Conservation (phyloP, 2,888 invertebrate species). For the Anagyrus pseudococci region DNA sequence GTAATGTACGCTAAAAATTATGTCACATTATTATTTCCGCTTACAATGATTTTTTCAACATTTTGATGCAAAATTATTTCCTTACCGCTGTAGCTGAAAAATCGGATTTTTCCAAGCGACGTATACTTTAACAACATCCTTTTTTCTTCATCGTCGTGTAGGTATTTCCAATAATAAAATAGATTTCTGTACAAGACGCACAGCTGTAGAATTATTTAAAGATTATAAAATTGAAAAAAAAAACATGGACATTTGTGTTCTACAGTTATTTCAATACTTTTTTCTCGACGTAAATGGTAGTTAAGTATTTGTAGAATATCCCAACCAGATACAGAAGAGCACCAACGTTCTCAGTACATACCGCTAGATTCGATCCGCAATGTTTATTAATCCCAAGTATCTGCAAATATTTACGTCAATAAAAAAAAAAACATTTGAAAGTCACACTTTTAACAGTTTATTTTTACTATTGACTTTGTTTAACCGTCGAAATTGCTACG, state of each 20-base stretch:
- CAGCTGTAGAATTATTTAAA: neutral
- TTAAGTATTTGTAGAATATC: neutral
- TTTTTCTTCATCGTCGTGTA: constrained; percentile 2
- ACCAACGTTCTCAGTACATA: constrained; percentile 19
- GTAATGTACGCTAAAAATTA: neutral
- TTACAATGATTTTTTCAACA: neutral
- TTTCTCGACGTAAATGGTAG: too few species aligned
- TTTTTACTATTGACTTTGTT: too few species aligned
- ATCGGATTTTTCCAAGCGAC: neutral
- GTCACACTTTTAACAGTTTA: neutral
- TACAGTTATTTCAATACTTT: too few species aligned
- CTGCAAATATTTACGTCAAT: too few species aligned
- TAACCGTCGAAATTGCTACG: too few species aligned
- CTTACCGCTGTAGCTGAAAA: neutral
- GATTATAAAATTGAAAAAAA: too few species aligned
- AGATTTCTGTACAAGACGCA: neutral
- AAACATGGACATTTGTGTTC: too few species aligned
- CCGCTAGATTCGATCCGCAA: constrained; percentile 12
- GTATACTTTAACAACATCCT: neutral
- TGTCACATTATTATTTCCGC: neutral
- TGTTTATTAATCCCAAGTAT: constrained; percentile 1
- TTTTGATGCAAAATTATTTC: too few species aligned
- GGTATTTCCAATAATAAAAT: neutral
- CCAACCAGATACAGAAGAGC: neutral
- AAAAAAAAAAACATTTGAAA: neutral